Base-by-base conservation (phyloP, 2,113 vertebrate species). In the Asarcornis scutulata region DNA sequence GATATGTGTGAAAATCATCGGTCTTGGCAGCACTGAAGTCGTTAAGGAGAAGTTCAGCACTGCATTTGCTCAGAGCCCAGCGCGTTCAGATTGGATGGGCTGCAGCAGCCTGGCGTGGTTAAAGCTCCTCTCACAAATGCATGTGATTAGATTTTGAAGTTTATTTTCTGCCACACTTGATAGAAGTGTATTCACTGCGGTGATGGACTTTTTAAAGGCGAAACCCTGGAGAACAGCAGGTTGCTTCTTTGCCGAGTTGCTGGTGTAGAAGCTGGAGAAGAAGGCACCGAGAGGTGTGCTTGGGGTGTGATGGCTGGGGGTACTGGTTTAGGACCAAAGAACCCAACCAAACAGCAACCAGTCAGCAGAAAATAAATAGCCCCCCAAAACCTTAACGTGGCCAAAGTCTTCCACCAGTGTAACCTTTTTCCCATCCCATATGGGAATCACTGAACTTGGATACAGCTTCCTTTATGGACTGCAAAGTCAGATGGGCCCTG, bases 1-100 rank as follows among this genome's bases (percentile, higher is more conserved):
- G 84, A 96, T 91, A 86, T 7, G 36, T 94, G 83, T 89, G 94
- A 88, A 94, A 95, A 91, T 62, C 63, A 66, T 80, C 79, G 46
- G 27, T 50, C 75, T 36, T 95, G 95, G 90, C 94, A 94, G 85
- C 72, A 66, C 0, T 62, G 72, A 86, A 88, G 90, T 89, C 0
- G 12, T 85, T 92, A 50, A 68, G 80, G 80, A 86, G 89, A 82
- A 56, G 60, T 66, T 95, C n/a, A 44, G 69, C 60, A 74, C 95
- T 68, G 84, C n/a, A 7, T 92, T 79, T 66, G 40, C 75, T 87
- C 63, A 85, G 89, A 78, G 16, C 67, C 50, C 48, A 58, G 71
- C 0, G 31, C 13, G 0, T 20, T 34, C 44, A 91, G 89, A 58
- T 59, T 9, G 11, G 75, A 46, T 44, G 63, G 71, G 59, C 40